Conservation (phyloP, 2,888 invertebrate genomes). For the Leptogaster cylindrica region DNA sequence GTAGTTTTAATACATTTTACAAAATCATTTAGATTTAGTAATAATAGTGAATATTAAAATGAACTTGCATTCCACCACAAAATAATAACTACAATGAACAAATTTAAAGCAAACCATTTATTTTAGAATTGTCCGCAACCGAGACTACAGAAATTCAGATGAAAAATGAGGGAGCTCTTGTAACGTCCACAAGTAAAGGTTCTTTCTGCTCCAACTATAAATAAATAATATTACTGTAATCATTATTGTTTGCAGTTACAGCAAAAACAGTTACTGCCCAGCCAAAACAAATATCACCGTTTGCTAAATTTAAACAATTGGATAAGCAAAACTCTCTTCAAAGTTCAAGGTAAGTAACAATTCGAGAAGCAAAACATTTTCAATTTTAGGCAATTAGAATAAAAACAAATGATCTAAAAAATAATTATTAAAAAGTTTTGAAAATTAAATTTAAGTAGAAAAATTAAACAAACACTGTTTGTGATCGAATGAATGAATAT, state of each 20-base stretch:
- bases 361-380: not conserved
- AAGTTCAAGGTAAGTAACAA: slow-evolving; percentile 73
- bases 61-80: too few species aligned
- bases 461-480: too few species aligned
- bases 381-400: not conserved
- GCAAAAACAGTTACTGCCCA: slow-evolving; percentile 64
- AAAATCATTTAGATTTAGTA: not conserved
- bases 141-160: slow-evolving; percentile 65
- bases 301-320: slow-evolving; percentile 90
- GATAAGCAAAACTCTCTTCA: slow-evolving; percentile 84
- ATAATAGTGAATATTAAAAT: too few species aligned
- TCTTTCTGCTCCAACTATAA: slow-evolving; percentile 9
- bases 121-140: slow-evolving; percentile 54
- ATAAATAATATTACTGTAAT: slow-evolving; percentile 10
- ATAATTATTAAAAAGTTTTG: too few species aligned
- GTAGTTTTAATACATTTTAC: not conserved
- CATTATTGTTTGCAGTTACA: slow-evolving; percentile 54
- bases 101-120: too few species aligned
- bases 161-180: slow-evolving; percentile 66
- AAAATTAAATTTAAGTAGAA: too few species aligned
- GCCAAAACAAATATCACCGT: slow-evolving; percentile 80
- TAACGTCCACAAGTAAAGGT: slow-evolving; percentile 70
- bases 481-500: too few species aligned
- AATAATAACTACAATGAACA: too few species aligned
- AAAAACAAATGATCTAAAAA: slow-evolving; percentile 15